Base-by-base conservation (phyloP, 2,113 vertebrate species). In the Brachionichthys hirsutus region DNA sequence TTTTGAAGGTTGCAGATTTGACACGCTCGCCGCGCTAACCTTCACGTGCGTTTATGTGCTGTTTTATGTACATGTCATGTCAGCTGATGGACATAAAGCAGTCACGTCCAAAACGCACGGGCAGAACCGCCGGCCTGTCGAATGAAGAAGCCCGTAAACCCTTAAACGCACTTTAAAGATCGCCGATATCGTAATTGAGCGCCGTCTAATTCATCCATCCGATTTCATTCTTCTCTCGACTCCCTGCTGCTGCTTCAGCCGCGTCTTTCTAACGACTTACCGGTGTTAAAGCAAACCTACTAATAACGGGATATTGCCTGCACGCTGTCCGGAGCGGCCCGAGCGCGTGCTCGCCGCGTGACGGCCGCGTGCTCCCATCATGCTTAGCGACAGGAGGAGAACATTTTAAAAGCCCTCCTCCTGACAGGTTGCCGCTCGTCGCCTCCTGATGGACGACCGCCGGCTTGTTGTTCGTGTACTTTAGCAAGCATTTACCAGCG, bases 401-500 rank as follows among this genome's bases (percentile, higher is more conserved):
- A 12, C 12, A 12, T 38, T 38, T 38, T 38, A 38, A 38, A 38
- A 38, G n/a, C 36, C n/a, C 63, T 41, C 34, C 18, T 38, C 47
- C 16, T 62, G 62, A 67, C 44, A 59, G 48, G 59, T 43, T 54
- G 38, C 44, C 46, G 70, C 75, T 67, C 61, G 64, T 61, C 40
- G 62, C 42, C 49, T 68, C 43, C 59, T 69, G 43, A 73, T 59
- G 67, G 45, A 36, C 50, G 45, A 36, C 50, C 10, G 2, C 18
- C 52, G 40, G 18, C 38, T 44, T 67, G 36, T 63, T 42, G 13
- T 66, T 17, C 45, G 36, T 19, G 59, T 53, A 64, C 78, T 78
- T 65, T 59, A 54, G 40, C 19, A n/a, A 67, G n/a, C 51, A 16
- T 41, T 67, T 54, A 67, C 51, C 24, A 22, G 19, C 20, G 47